Evolutionary conservation across 2,797 vertebrate genomes (phyloP), one percentile per base, ranked within the genome.

Genomic region (Lithobates sylvaticus): DNA sequence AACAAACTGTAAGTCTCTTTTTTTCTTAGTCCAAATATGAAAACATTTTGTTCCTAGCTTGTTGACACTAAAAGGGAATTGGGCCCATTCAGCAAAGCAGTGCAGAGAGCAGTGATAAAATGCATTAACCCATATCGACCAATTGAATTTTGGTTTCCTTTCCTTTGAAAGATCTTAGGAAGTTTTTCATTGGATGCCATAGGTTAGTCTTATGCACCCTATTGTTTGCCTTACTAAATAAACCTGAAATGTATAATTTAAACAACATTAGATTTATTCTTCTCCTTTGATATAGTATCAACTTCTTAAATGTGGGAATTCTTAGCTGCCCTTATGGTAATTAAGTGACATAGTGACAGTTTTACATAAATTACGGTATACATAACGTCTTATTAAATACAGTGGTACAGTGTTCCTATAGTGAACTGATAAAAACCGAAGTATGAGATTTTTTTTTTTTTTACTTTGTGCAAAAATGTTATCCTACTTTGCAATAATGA

Each of bases 21-120:
- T 73, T 23, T 65, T 36, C 61, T 23, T 67, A 67, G 27, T 9
- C 26, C 26, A 61, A 90, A 87, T 89, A 90, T 93, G 89, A 93
- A 89, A 84, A 88, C 89, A 89, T 80, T 76, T 47, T 39, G 58
- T 75, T 73, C n/a, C 27, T 15, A 67, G 26, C n/a, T 67, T 67
- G n/a, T 67, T 26, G 65, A 67, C 65, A 67, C n/a, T 12, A 29
- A 67, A 29, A 67, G 10, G 65, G 26, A 67, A 29, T 12, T 13
- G 10, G 26, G n/a, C 12, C 3, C 65, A 29, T 67, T 65, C 65
- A 15, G 65, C 27, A 26, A 15, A 67, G 65, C 27, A 26, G 65
- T 9, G 5, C 26, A 4, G 3, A 27, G 13, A 29, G 5, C 10
- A 27, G 65, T 15, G 27, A 67, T 67, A 12, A 26, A 29, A 12